These are phyloP conservation scores for Cynaeus angustus DNA, from an alignment of 2,888 invertebrate genomes.

Conservation along the genomic window DNA sequence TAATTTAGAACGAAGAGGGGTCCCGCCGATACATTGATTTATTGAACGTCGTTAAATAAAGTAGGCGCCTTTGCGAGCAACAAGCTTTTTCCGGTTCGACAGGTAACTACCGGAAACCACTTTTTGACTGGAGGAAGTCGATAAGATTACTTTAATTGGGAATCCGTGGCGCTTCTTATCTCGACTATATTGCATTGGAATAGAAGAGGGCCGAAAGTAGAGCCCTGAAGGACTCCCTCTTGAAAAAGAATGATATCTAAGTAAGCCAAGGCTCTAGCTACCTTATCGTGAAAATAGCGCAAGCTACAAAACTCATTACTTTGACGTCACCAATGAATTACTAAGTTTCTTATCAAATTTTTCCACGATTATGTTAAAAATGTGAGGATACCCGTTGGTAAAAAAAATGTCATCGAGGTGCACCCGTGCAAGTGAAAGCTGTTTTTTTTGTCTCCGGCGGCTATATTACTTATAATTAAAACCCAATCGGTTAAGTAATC, in stretches of 20 bases:
- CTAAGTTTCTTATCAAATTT: too few species aligned
- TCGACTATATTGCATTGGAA: too few species aligned
- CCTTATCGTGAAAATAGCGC: too few species aligned
- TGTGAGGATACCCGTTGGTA: too few species aligned
- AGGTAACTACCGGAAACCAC: slow-evolving; percentile 15
- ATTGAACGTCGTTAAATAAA: slow-evolving; percentile 6
- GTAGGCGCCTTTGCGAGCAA: neutral
- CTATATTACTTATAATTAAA: slow-evolving; percentile 33
- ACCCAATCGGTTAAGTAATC: slow-evolving; percentile 28
- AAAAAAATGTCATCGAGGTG: neutral
- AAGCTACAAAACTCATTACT: too few species aligned
- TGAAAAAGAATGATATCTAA: too few species aligned
- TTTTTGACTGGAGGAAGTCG: slow-evolving; percentile 29
- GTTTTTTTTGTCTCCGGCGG: slow-evolving; percentile 7
- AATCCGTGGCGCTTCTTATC: neutral
- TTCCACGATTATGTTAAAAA: too few species aligned
- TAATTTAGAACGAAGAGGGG: slow-evolving; percentile 2
- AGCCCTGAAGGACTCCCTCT: too few species aligned
- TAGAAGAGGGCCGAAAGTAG: too few species aligned
- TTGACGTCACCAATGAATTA: too few species aligned
- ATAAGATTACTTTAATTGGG: slow-evolving; percentile 30
- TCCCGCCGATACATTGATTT: slow-evolving; percentile 13
- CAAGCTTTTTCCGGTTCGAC: slow-evolving; percentile 4
- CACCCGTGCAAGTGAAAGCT: slow-evolving; percentile 25
- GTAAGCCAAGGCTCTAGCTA: too few species aligned